Evolutionary conservation across 2,113 vertebrate genomes (phyloP).

Genomic region (Heliornis fulica): DNA sequence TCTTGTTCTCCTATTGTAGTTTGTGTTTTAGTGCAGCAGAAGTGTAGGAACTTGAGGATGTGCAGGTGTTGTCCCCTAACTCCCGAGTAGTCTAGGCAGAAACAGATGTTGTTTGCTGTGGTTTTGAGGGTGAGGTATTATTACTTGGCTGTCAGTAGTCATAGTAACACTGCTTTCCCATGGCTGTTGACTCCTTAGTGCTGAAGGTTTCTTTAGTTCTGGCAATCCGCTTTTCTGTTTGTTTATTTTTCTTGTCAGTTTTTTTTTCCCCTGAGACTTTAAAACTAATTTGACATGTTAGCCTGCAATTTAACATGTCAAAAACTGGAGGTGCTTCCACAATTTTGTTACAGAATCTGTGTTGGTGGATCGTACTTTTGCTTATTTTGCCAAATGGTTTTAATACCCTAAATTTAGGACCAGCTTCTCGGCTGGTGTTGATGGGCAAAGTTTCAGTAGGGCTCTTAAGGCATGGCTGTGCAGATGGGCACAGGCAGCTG

Average conservation of each 20-base stretch:
- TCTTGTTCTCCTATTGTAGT: neutral
- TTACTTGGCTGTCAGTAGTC: slow-evolving; percentile 1
- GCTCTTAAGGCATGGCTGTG: neutral
- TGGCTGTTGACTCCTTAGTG: neutral
- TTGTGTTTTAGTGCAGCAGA: neutral
- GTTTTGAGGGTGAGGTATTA: neutral
- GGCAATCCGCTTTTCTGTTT: slow-evolving; percentile 1
- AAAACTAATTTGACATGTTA: slow-evolving; percentile 27
- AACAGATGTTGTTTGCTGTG: neutral
- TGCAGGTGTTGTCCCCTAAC: neutral
- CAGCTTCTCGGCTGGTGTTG: neutral
- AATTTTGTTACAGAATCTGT: neutral
- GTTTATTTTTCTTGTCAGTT: slow-evolving; percentile 1
- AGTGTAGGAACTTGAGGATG: neutral
- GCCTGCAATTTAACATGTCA: slow-evolving; percentile 16
- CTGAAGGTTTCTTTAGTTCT: neutral
- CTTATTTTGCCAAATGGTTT: slow-evolving; percentile 24
- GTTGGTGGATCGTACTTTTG: neutral
- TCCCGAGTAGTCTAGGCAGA: neutral
- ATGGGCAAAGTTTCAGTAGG: neutral
- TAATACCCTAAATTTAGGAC: slow-evolving; percentile 3
- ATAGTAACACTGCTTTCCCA: slow-evolving; percentile 3
- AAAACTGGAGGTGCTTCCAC: neutral
- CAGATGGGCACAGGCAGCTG: neutral
- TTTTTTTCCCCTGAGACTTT: neutral